These are phyloP conservation scores for Gouania willdenowi DNA, from an alignment of 2,797 vertebrate genomes.

Conservation along the genomic window DNA sequence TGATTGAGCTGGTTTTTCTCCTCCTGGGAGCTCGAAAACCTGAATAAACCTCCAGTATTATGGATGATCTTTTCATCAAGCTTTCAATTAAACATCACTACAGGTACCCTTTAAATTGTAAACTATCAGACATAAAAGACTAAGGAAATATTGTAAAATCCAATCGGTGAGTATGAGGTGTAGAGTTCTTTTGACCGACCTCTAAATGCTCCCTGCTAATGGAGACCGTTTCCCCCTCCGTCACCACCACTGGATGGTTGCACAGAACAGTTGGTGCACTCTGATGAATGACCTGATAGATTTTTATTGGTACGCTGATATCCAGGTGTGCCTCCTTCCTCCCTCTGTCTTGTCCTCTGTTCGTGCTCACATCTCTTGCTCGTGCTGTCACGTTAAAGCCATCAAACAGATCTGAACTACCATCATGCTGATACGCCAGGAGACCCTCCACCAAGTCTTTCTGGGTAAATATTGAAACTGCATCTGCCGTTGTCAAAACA, in stretches of 20 bases:
- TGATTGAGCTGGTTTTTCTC: too few relatives aligned
- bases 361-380: conserved; percentile 53
- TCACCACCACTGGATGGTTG: conserved; percentile 77
- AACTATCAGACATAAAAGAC: too few relatives aligned
- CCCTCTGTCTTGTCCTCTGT: conserved; percentile 15
- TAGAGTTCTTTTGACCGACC: too few relatives aligned
- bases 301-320: conserved; percentile 66
- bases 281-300: conserved; percentile 82
- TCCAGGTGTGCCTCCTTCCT: conserved; percentile 63
- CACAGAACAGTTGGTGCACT: conserved; percentile 64
- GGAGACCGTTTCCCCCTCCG: conserved; percentile 81
- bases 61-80: too few relatives aligned
- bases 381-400: conserved; percentile 78
- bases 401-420: conserved; percentile 72
- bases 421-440: conserved; percentile 78
- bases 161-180: too few relatives aligned
- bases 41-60: too few relatives aligned
- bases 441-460: conserved; percentile 71
- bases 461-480: conserved; percentile 76
- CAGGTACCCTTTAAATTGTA: too few relatives aligned
- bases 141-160: too few relatives aligned
- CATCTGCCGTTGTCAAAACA: conserved; percentile 18
- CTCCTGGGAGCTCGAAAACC: too few relatives aligned
- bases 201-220: conserved; percentile 77
- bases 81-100: too few relatives aligned